A percentile compares a stretch with the other conserved stretches of the same genome.
Conservation (phyloP, 2,113 vertebrate species). For the Syngnathoides biaculeatus region DNA sequence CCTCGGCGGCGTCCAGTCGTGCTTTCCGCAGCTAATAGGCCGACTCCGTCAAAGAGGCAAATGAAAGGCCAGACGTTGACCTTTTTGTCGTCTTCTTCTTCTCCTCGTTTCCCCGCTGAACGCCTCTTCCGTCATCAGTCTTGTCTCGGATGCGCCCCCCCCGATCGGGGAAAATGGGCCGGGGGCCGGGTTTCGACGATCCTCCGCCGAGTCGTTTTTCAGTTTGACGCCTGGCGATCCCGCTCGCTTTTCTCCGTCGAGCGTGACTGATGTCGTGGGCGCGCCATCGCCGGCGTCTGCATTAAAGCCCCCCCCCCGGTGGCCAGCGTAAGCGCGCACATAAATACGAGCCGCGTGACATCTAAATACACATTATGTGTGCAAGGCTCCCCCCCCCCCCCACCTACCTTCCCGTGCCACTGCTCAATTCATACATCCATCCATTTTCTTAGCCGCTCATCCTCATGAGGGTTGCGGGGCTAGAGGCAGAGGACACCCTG, state of each 20-base stretch:
- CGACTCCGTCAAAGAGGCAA: conserved; percentile 73
- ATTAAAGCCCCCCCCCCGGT: too few species aligned
- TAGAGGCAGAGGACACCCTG: too few species aligned
- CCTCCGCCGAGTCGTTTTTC: conserved; percentile 57
- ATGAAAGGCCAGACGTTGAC: conserved; percentile 67
- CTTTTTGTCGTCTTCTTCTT: conserved; percentile 53
- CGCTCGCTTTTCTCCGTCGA: conserved; percentile 47
- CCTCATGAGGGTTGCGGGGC: too few species aligned
- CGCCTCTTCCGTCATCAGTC: not conserved
- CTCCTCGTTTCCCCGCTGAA: conserved; percentile 3
- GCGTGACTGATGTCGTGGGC: conserved; percentile 53
- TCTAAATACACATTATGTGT: too few species aligned
- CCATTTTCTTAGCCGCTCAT: too few species aligned
- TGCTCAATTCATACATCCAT: conserved; percentile 38
- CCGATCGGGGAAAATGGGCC: conserved; percentile 43
- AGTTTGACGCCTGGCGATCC: conserved; percentile 48
- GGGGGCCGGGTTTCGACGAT: conserved; percentile 45
- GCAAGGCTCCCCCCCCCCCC: too few species aligned
- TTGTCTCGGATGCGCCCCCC: conserved; percentile 18
- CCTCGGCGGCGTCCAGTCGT: conserved; percentile 50
- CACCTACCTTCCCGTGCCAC: conserved; percentile 24
- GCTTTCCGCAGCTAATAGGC: conserved; percentile 65
- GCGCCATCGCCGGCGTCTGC: conserved; percentile 39
- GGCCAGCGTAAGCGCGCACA: too few species aligned
- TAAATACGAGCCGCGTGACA: too few species aligned